Conservation (phyloP, 2,888 invertebrate genomes). For the Tinea trinotella region DNA sequence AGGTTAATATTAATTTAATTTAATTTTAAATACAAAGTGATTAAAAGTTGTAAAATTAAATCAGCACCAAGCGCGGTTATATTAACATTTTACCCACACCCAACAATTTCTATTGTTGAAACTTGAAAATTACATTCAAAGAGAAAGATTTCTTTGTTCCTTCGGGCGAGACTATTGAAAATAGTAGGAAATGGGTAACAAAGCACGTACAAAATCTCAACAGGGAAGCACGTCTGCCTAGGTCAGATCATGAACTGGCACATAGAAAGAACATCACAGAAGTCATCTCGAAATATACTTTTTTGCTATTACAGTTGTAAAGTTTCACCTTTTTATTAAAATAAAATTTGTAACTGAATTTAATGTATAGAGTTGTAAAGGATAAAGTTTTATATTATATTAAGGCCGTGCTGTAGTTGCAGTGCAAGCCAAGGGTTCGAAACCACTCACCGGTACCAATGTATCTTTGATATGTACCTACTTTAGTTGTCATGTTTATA, state of each 20-base stretch:
- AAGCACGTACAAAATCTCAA: conserved; percentile 17
- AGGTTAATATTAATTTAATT: too few species aligned
- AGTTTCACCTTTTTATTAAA: conserved; percentile 10
- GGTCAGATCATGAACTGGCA: conserved; percentile 17
- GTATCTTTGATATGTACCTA: too few species aligned
- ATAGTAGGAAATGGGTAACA: neutral
- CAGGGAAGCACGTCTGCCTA: conserved; percentile 16
- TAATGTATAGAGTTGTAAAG: too few species aligned
- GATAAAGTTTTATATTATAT: too few species aligned
- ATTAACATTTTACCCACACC: too few species aligned
- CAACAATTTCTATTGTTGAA: neutral
- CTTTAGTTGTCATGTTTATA: too few species aligned
- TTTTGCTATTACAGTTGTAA: neutral
- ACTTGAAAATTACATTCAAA: neutral
- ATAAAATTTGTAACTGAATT: neutral
- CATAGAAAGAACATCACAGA: neutral
- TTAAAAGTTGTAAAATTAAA: too few species aligned
- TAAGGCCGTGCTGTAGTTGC: too few species aligned
- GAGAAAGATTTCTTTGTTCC: neutral
- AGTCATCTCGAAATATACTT: conserved; percentile 4
- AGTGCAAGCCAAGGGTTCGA: too few species aligned
- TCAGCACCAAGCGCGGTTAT: too few species aligned
- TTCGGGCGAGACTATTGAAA: neutral
- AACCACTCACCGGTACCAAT: too few species aligned
- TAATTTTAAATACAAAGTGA: too few species aligned